These are phyloP conservation scores for Drosophila nigritarsus DNA, from an alignment of 2,888 invertebrate genomes.

Conservation along the genomic window DNA sequence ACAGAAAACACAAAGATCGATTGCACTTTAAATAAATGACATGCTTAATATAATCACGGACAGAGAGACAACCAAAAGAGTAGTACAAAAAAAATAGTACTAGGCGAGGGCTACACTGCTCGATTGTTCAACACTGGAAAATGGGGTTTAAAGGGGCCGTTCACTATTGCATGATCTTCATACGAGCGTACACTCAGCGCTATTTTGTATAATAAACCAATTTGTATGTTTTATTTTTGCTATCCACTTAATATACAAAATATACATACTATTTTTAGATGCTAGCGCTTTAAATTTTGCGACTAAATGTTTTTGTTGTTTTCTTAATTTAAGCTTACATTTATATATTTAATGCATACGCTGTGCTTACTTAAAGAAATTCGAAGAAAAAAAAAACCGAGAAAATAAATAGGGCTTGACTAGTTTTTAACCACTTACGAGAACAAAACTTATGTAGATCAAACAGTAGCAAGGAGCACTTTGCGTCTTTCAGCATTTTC, in stretches of 20 bases:
- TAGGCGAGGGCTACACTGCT: slow-evolving; percentile 4
- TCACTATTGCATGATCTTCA: slow-evolving; percentile 8
- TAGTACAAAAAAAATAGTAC: background rate
- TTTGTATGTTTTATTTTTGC: slow-evolving; percentile 37
- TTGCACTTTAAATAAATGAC: slow-evolving; percentile 16
- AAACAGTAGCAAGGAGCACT: slow-evolving; percentile 24
- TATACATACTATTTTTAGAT: slow-evolving; percentile 42
- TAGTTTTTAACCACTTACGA: slow-evolving; percentile 34
- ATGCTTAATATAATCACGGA: background rate
- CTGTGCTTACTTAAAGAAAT: slow-evolving; percentile 19
- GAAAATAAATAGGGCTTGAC: slow-evolving; percentile 46
- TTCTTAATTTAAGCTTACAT: slow-evolving; percentile 55
- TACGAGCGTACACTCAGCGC: slow-evolving; percentile 6
- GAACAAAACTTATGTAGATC: slow-evolving; percentile 19
- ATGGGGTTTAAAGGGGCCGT: background rate
- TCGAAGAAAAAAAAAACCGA: background rate
- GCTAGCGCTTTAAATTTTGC: slow-evolving; percentile 44
- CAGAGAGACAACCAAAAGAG: slow-evolving; percentile 1
- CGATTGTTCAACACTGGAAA: slow-evolving; percentile 8
- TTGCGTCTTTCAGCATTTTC: slow-evolving; percentile 22
- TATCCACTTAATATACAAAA: slow-evolving; percentile 35
- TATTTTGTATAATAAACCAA: slow-evolving; percentile 26
- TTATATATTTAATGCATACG: slow-evolving; percentile 45
- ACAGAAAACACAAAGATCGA: slow-evolving; percentile 24
- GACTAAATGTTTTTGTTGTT: slow-evolving; percentile 66